Evolutionary conservation across 2,113 vertebrate genomes (phyloP), one percentile per base, ranked within the genome.

Genomic region (Athene cunicularia): DNA sequence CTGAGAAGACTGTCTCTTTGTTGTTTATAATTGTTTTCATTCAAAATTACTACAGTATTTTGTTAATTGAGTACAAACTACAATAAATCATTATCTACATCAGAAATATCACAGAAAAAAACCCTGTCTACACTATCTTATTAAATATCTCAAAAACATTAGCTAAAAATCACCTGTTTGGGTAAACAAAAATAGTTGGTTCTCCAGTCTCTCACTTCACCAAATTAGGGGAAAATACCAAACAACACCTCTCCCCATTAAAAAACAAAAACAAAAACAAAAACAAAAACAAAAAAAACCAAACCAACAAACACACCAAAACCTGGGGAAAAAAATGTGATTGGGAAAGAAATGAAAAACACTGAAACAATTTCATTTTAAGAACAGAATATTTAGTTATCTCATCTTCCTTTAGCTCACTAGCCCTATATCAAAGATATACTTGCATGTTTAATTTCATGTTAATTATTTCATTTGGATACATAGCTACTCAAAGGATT

Each of bases 161-260:
- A 74, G 7, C 6, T 60, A 58, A 66, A 70, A 71, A 37, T 66
- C 4, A 80, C 7, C 12, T 59, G 6, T 2, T 79, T 43, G 74
- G 7, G 23, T 58, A 70, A 81, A 84, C 3, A 53, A 33, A 80
- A 49, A 13, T n/a, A 2, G 3, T 33, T 62, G 9, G 6, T 66
- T 49, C 24, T 35, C 50, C 10, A 62, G 14, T 45, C 18, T 41
- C 12, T 71, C 41, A 32, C 4, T 53, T 5, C 7, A 37, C 3
- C 7, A 27, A 76, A 24, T 2, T 12, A 12, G 18, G 23, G 7
- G 3, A 30, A 24, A 70, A 8, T 0, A 4, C 2, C 39, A 35
- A 19, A 45, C 16, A 45, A 19, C 45, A 52, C 17, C 20, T 4
- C 3, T 16, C 11, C 7, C 2, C 1, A 30, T 15, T 32, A 19